Base-by-base conservation (phyloP, 2,888 invertebrate genomes). In the Halocaridina rubra region DNA sequence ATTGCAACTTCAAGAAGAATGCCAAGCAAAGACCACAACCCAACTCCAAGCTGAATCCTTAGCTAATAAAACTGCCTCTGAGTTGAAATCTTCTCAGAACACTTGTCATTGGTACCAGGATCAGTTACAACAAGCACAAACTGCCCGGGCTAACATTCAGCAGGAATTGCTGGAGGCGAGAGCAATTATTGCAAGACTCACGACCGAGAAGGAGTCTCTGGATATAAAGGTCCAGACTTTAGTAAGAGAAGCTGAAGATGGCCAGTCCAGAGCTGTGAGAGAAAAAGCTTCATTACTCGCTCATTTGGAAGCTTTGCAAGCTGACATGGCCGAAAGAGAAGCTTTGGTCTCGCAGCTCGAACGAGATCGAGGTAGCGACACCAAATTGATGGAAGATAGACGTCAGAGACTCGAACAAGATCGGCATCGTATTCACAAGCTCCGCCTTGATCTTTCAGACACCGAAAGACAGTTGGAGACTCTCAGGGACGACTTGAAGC, bases 261-360 rank as follows among this genome's bases (percentile, higher is more conserved):
- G 90, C 5, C 91, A 91, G 84, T 91, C 91, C 79, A 90, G 90
- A 86, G 91, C 91, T 2, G 89, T 92, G 46, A 89, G 90, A 57
- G 92, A 92, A 84, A 92, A 92, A 89, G 91, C 91, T 88, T 87
- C 90, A 24, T 89, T 92, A 46, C 91, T 92, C 80, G 90, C 90
- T 57, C 91, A 92, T 87, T 88, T 92, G 81, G 92, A 92, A 88
- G 89, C 90, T 8, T 91, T 92, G 77, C 91, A 91, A 89, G 90
- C 91, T n/a, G 92, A 92, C 85, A 91, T 92, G 91, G 89, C 91
- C 89, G 91, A 92, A 77, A 89, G 92, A 4, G 92, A 92, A 88
- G 90, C 91, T 0, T 90, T 91, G 5, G 91, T 91, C 86, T 90
- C 90, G 69, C 91, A 91, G 87, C 90, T 91, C 59, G 90, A 91